Base-by-base conservation (phyloP, 1,140 invertebrate species). In the Ericerus pela region DNA sequence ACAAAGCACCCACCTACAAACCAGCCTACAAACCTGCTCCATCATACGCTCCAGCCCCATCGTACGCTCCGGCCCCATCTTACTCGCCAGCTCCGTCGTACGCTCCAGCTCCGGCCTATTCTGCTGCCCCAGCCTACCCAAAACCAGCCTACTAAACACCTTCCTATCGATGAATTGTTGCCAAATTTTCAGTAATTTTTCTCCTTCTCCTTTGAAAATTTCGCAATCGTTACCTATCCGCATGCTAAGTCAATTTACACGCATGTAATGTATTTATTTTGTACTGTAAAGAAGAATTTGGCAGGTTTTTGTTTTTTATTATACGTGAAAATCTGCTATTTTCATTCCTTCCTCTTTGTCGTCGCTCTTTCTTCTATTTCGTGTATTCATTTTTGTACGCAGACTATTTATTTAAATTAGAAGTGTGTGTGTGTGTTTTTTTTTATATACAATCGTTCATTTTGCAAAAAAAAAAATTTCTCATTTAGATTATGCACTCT, bases 21-120 rank as follows among this genome's bases (percentile, higher is more conserved):
- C 60, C 22, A 57, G 56, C 56, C 51, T 64, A 30, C 59, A 62
- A 28, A 53, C 60, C 22, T 55, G 56, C 56, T 37, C 41, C 41
- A 47, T 47, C 41, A 10, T 59, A 59, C 27, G 33, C 12, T 24
- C 52, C 57, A 1, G 57, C 52, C 20, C 57, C 57, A 16, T 18
- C 58, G 0, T 55, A 55, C 29, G 51, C 22, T 3, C 20, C 52
- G 6, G 43, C 53, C 14, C 58, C 58, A 26, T 53, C 57, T 0
- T 54, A 38, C 41, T 18, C 41, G 22, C 41, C 41, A 47, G 41
- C 41, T 14, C 41, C 41, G 26, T 47, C 41, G 8, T 59, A 59
- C 27, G 33, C 12, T 24, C 52, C 57, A 1, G 57, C 52, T 16
- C 57, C 57, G 12, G 11, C 58, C 1, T 55, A 55, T 24, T 36